Conservation (phyloP, 2,888 invertebrate genomes). For the Thera obeliscata region DNA sequence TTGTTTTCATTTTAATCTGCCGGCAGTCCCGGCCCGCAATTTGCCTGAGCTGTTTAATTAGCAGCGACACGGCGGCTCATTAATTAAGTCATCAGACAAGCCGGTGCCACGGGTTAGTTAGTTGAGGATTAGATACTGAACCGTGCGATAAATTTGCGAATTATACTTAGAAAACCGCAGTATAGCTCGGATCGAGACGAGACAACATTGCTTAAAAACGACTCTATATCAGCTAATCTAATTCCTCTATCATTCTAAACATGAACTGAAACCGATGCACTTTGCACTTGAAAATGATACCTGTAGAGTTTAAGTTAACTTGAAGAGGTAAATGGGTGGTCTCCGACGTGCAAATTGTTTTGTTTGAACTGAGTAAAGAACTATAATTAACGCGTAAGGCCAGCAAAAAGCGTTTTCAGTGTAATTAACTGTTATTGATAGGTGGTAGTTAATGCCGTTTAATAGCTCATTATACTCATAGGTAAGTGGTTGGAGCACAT, state of each 20-base stretch:
- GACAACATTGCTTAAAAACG: neutral
- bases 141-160: conserved; percentile 68
- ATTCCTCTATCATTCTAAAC: neutral
- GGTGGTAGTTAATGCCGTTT: conserved; percentile 34
- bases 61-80: conserved; percentile 78
- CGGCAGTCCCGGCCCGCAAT: conserved; percentile 70
- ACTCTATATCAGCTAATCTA: neutral
- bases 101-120: conserved; percentile 63
- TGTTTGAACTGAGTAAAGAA: conserved; percentile 30
- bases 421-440: conserved; percentile 37
- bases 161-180: conserved; percentile 47
- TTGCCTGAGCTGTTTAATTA: conserved; percentile 81
- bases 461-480: conserved; percentile 31
- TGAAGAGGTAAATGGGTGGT: conserved; percentile 8
- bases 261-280: neutral
- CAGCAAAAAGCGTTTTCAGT: conserved; percentile 29
- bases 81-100: conserved; percentile 82
- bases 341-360: conserved; percentile 22
- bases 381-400: conserved; percentile 28
- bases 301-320: neutral
- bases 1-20: conserved; percentile 71
- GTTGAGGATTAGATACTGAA: conserved; percentile 68
- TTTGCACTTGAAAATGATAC: neutral
- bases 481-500: conserved; percentile 17
- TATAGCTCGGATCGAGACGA: neutral